A percentile compares a stretch with the other conserved stretches of the same genome.
Evolutionary conservation across 2,888 invertebrate genomes (phyloP).

Genomic region (Blastobasis adustella): DNA sequence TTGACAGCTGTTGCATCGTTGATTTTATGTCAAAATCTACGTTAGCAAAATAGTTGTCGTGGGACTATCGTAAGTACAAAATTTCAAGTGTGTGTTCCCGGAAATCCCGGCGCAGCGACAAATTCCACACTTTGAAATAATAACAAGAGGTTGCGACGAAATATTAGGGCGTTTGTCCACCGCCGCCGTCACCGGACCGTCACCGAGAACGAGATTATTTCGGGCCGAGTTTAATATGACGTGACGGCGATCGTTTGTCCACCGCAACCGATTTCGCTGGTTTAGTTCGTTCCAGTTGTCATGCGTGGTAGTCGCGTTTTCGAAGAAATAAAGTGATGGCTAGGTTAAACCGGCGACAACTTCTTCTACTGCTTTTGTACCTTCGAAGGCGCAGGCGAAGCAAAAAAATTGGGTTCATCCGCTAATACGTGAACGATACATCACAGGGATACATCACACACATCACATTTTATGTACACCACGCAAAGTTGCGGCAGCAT

Average conservation of each 20-base stretch:
- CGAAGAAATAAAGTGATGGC: background rate
- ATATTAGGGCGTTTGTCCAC: conserved; percentile 4
- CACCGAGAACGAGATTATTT: background rate
- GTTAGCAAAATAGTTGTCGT: no score
- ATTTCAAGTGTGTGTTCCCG: no score
- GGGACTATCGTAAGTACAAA: no score
- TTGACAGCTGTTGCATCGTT: no score
- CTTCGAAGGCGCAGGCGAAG: conserved; percentile 9
- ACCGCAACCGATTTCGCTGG: background rate
- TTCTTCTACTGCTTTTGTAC: conserved; percentile 7
- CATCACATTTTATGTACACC: conserved; percentile 8
- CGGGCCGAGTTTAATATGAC: background rate
- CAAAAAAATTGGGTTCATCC: conserved; percentile 3
- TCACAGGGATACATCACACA: no score
- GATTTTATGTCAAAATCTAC: no score
- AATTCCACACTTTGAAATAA: no score
- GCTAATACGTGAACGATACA: conserved; percentile 2
- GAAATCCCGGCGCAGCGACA: no score
- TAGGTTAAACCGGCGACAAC: conserved; percentile 8
- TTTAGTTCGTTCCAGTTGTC: background rate
- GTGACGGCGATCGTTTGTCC: conserved; percentile 1
- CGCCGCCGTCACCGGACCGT: conserved; percentile 2
- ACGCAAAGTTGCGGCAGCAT: conserved; percentile 7
- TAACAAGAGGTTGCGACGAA: no score
- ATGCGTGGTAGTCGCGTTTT: background rate